Evolutionary conservation across 23 tunicate species (phyloP).

Genomic region (Styela clava): DNA sequence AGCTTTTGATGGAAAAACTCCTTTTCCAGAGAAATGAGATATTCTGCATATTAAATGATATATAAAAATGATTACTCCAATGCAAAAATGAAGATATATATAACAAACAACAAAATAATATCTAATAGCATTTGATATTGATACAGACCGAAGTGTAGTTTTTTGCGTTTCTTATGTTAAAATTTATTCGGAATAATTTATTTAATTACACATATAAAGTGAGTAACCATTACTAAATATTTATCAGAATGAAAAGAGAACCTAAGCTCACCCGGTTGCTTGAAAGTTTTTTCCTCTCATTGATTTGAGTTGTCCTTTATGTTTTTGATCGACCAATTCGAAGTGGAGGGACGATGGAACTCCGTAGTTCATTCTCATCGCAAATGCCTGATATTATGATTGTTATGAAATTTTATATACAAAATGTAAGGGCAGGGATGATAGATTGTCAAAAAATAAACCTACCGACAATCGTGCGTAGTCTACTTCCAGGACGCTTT

Average conservation of each 20-base stretch:
- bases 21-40: neutral
- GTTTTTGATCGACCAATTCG: neutral
- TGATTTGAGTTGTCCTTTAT: neutral
- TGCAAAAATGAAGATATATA: too few species aligned
- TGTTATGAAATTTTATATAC: neutral
- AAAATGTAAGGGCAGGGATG: neutral
- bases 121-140: too few species aligned
- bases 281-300: neutral
- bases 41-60: neutral
- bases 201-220: too few species aligned
- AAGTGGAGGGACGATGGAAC: conserved; percentile 12
- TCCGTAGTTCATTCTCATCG: conserved; percentile 7
- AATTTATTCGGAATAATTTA: too few species aligned
- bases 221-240: too few species aligned
- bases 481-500: neutral
- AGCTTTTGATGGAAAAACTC: neutral
- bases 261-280: neutral
- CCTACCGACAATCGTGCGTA: neutral
- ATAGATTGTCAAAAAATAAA: too few species aligned
- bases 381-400: neutral
- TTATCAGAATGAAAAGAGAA: too few species aligned
- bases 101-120: too few species aligned
- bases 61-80: neutral
- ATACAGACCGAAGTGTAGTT: too few species aligned
- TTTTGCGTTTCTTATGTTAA: too few species aligned